Evolutionary conservation across 2,888 invertebrate genomes (phyloP), one percentile per base, ranked within the genome.

Genomic region (Hirtodrosophila histrioides): DNA sequence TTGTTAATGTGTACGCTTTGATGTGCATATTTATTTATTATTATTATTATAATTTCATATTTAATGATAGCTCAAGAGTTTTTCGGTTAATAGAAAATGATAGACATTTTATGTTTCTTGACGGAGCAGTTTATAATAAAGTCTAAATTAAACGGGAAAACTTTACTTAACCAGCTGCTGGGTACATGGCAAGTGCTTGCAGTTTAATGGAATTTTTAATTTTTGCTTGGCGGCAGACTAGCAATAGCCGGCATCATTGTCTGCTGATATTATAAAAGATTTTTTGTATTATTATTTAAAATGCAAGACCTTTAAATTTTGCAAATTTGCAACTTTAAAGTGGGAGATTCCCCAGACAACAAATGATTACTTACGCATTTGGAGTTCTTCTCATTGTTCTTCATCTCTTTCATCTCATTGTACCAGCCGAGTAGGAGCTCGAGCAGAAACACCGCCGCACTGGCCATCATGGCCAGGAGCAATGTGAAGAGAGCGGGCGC

Each of bases 131-230:
- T 65, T 43, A 76, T 82, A 85, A 85, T 75, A 75, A 85, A 85
- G 68, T 64, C 46, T 29, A 62, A 69, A 79, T 60, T 65, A 71
- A 51, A 51, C 48, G 58, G 29, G 51, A 46, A 31, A 44, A 50
- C 40, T 44, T 61, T 29, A 10, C 75, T 57, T 50, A 58, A 57
- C 66, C 67, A 44, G 45, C 39, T 50, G 44, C 50, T 27, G 41
- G 43, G 40, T 41, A 31, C 33, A 53, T 36, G 71, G 56, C 58
- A 57, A 76, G 62, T 72, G 86, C 63, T 83, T 76, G 77, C 80
- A 67, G 69, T 78, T 84, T 84, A 84, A 86, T 86, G 81, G 87
- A 82, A 82, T 86, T 82, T 82, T 81, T 78, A 82, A 82, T 86
- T 78, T 65, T 61, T 46, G 45, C 49, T 12, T 36, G 12, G 54